Conservation (phyloP, 2,888 invertebrate genomes). For the Parascotia fuliginaria region DNA sequence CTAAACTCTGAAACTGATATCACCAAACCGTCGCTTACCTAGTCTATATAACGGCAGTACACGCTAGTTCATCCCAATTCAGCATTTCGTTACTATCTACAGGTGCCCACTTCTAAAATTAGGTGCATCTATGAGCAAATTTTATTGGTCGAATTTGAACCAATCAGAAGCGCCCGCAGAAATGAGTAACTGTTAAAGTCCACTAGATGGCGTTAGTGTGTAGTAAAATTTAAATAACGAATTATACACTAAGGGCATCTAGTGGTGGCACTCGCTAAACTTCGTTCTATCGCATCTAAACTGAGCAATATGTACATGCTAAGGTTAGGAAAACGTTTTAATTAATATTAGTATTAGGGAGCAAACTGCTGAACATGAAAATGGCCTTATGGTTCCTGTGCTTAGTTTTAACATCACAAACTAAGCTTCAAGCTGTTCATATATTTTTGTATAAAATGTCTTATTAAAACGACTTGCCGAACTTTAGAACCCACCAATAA, state of each 20-base stretch:
- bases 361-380: slow-evolving; percentile 66
- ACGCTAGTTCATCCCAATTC: slow-evolving; percentile 63
- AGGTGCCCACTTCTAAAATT: slow-evolving; percentile 70
- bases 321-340: slow-evolving; percentile 50
- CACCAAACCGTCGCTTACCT: slow-evolving; percentile 44
- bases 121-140: slow-evolving; percentile 80
- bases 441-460: slow-evolving; percentile 26
- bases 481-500: too few species aligned
- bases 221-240: slow-evolving; percentile 14
- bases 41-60: slow-evolving; percentile 69
- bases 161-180: slow-evolving; percentile 65
- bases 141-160: slow-evolving; percentile 71
- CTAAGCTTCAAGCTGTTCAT: slow-evolving; percentile 36
- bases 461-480: slow-evolving; percentile 34
- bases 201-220: slow-evolving; percentile 35
- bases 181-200: slow-evolving; percentile 42
- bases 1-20: slow-evolving; percentile 38
- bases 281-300: slow-evolving; percentile 46
- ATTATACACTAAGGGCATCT: slow-evolving; percentile 23
- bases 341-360: slow-evolving; percentile 44
- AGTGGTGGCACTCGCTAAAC: slow-evolving; percentile 27
- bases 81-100: slow-evolving; percentile 64
- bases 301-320: slow-evolving; percentile 70
- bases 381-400: slow-evolving; percentile 49
- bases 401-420: slow-evolving; percentile 67